Percentiles rank a stretch among this genome's conserved stretches.
These are phyloP conservation scores for Protonemura montana DNA, from an alignment of 2,888 invertebrate species.

Conservation along the genomic window DNA sequence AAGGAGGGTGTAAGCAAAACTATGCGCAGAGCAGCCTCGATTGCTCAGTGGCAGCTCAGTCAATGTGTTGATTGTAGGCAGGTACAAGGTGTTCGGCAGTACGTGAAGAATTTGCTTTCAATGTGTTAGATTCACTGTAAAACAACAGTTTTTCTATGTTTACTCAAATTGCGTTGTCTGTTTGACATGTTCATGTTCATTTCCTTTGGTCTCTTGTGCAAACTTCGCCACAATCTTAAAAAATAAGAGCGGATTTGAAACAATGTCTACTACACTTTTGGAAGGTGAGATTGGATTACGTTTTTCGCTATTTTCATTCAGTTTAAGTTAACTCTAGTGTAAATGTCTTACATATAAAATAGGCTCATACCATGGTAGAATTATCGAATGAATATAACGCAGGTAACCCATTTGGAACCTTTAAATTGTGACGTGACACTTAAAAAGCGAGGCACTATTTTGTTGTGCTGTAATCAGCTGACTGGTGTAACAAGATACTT, in stretches of 20 bases:
- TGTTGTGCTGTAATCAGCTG: neutral
- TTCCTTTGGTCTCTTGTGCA: neutral
- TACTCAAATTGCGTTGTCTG: neutral
- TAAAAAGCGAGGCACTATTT: neutral
- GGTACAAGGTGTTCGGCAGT: neutral
- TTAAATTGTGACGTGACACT: neutral
- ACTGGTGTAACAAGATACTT: neutral
- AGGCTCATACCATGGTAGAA: neutral
- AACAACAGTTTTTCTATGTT: neutral
- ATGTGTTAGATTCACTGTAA: neutral
- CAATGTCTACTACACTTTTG: neutral
- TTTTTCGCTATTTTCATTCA: neutral
- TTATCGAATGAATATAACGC: neutral
- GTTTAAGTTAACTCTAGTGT: neutral
- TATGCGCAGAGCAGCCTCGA: neutral
- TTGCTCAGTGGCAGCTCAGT: neutral
- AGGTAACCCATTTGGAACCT: neutral
- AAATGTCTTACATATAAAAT: neutral
- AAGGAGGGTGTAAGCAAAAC: neutral
- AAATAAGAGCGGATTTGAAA: neutral
- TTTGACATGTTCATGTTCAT: neutral
- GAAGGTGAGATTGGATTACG: constrained; percentile 7
- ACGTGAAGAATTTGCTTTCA: neutral
- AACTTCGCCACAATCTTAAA: neutral
- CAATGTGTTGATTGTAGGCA: neutral